Base-by-base conservation (phyloP, 2,888 invertebrate genomes). In the Plebejus melissa region DNA sequence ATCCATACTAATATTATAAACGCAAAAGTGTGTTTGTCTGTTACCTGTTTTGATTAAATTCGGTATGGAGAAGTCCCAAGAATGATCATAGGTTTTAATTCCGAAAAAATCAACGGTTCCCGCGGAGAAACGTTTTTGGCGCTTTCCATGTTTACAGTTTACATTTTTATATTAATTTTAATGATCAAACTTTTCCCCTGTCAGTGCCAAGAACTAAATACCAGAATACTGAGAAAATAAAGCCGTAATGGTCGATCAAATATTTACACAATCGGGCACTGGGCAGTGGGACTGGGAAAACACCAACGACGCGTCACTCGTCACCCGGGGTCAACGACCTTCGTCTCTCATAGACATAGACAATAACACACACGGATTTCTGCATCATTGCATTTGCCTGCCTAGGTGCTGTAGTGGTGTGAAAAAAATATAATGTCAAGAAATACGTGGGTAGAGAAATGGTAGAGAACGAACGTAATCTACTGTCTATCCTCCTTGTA, bases 291-390 rank as follows among this genome's bases (percentile, higher is more conserved):
- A 22, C 22, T 22, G 22, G 22, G 22, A 79, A 77, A 79, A 80
- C 79, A 81, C 82, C 81, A 80, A 82, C 83, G 79, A 79, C 77
- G 74, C 82, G 79, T 79, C 82, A 81, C 82, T 82, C 84, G 85
- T 88, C 82, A 81, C 82, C 82, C 84, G 85, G 88, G 89, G 89
- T 86, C 89, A 87, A 82, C 88, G 87, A 89, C 87, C 89, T 88
- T 89, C 87, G 86, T 88, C 87, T 88, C 78, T 79, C 79, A 16
- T 13, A 16, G 4, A 78, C 78, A 50, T 28, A 50, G 72, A 72
- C 72, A 54, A 72, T 50, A 77, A 74, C 75, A 74, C 50, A 38
- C 71, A 74, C 41, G 76, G 74, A 72, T 76, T 75, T 78, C 74
- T 77, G 76, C 74, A 58, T 77, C 65, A 72, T 75, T 77, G 75